A percentile compares a stretch with the other conserved stretches of the same genome.
Conservation (phyloP, 35 echinoderm and acorn worm genomes). For the Stichopus chloronotus region DNA sequence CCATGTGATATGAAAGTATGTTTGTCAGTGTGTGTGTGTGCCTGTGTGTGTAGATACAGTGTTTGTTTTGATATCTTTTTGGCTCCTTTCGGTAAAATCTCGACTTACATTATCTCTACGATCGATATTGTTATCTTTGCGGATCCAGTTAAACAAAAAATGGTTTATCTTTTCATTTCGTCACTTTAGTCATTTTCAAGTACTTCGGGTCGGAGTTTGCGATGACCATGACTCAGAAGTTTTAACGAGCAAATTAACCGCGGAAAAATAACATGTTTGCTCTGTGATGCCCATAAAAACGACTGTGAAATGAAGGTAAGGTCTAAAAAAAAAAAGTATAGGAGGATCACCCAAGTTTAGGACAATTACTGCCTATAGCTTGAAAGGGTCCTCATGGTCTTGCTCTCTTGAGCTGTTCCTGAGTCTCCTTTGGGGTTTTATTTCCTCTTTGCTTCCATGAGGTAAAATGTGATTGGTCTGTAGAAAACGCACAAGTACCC, state of each 20-base stretch:
- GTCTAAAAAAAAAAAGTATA: background rate
- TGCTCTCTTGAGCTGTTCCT: too few species aligned
- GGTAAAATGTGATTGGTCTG: too few species aligned
- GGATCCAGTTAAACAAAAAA: background rate
- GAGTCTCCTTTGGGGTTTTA: too few species aligned
- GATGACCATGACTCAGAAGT: constrained; percentile 26
- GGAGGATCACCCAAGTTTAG: background rate
- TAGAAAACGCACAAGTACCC: too few species aligned
- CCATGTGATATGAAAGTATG: too few species aligned
- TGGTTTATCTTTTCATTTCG: constrained; percentile 21
- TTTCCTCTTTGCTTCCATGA: too few species aligned
- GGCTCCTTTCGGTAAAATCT: constrained; percentile 23
- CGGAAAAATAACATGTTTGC: constrained; percentile 50
- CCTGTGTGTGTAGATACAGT: background rate
- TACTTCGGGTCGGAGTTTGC: background rate
- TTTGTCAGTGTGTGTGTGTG: background rate
- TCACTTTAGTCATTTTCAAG: constrained; percentile 7
- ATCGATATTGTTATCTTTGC: too few species aligned
- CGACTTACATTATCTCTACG: background rate
- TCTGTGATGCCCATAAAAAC: background rate
- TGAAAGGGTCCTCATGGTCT: too few species aligned
- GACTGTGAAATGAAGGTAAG: background rate
- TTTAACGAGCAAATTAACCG: constrained; percentile 43
- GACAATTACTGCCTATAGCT: background rate
- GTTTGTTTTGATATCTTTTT: constrained; percentile 32